Base-by-base conservation (phyloP, 2,113 vertebrate species). In the Athene noctua region DNA sequence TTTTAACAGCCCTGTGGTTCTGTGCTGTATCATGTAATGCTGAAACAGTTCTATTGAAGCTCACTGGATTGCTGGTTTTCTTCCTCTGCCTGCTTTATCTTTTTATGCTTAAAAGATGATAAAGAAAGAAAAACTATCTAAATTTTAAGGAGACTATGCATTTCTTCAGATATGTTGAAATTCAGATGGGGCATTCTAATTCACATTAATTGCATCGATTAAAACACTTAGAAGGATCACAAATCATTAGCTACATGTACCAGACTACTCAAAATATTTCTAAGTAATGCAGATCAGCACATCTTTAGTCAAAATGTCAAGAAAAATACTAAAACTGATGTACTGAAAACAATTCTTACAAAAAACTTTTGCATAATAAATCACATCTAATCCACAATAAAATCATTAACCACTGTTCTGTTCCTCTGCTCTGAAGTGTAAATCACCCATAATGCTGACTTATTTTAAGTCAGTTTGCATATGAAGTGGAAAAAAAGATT, bases 171-270 rank as follows among this genome's bases (percentile, higher is more conserved):
- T 86, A 42, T 34, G 26, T 74, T 94, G 38, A 83, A 95, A 94
- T 95, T 95, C 85, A 90, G 34, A 91, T 66, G 26, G 22, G 92
- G 38, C 25, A 15, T 78, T 93, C 63, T 92, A 81, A 95, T 92
- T 95, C 91, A 93, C 87, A 80, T 94, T 94, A 97, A 96, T 95
- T 94, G 51, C 81, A 88, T 83, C 6, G 1, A 96, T 95, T 97
- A 96, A 94, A 97, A 90, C 71, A 90, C 87, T 97, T 96, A 96
- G 85, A 88, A 90, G 63, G 66, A 91, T 95, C 94, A 90, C 71
- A 96, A 90, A 92, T 95, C 87, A 92, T 91, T 97, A 94, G 82
- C 71, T 96, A 80, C 93, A 83, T 78, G 40, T 71, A 90, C 71
- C 84, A 94, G 74, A 92, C 59, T 88, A 88, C 79, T 95, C 85